Evolutionary conservation across 2,797 vertebrate genomes (phyloP), one percentile per base, ranked within the genome.

Genomic region (Cyprinodon diabolis): DNA sequence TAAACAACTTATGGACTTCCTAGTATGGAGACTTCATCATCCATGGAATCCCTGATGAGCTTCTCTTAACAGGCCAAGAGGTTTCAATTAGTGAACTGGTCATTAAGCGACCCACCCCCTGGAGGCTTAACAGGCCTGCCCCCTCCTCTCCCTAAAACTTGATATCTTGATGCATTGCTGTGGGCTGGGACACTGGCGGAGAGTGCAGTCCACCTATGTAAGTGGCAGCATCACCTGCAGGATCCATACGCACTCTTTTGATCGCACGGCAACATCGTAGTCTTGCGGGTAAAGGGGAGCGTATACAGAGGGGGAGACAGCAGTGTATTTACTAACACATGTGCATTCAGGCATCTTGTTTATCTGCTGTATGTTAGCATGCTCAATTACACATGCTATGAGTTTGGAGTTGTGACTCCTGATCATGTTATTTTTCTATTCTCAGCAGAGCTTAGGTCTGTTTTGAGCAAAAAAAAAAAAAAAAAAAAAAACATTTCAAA

Each of bases 91-190:
- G 49, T 55, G 60, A 70, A 62, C 67, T 79, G 58, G 75, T 81
- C 80, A 84, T 87, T 82, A 91, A 73, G 80, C 83, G 49, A 92
- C 76, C 79, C 82, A 23, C 45, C 57, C 76, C 21, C 52, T 75
- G 23, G 84, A 83, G 84, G 83, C 91, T 91, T 75, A 63, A 51
- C 76, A 82, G 5, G 91, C 92, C 91, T 89, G 87, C 80, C 82
- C 83, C 81, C 79, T 89, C 91, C 76, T 91, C 79, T 88, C 89
- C 93, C 89, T 72, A 89, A 79, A 90, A 91, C 84, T 95, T 93
- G 94, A 96, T 95, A 94, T 95, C 97, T 98, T 97, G 96, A 99
- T 98, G 97, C 96, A 96, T 96, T 99, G 97, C 96, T 99, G 97
- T 97, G 97, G 97, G 94, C 96, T 99, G 96, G 97, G 96, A 94